Evolutionary conservation across 2,797 vertebrate genomes (phyloP).

Genomic region (Cephalopachus bancanus): DNA sequence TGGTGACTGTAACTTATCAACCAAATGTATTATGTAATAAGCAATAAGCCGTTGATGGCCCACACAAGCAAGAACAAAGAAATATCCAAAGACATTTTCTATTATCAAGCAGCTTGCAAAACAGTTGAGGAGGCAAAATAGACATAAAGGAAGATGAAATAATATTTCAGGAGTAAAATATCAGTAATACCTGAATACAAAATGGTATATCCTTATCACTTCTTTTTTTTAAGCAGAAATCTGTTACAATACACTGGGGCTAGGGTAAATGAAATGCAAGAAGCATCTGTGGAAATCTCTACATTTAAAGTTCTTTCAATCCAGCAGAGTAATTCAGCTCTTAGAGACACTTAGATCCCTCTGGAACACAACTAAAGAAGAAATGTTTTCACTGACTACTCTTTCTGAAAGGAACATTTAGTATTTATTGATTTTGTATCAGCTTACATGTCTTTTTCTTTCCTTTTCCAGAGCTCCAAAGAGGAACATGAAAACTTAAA

Average conservation of each 20-base stretch:
- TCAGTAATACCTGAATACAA: not conserved
- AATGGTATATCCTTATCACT: not conserved
- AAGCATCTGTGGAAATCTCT: not conserved
- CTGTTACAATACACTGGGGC: not conserved
- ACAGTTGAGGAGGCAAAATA: not conserved
- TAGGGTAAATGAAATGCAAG: not conserved
- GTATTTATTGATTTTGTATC: not conserved
- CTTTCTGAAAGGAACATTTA: not conserved
- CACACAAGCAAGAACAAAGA: not conserved
- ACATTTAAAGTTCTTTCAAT: not conserved
- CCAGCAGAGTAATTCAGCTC: not conserved
- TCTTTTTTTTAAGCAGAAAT: not conserved
- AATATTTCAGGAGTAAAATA: not conserved
- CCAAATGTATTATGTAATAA: not conserved
- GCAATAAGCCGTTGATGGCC: not conserved
- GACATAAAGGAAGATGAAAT: not conserved
- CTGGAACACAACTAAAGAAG: not conserved
- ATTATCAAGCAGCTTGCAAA: not conserved
- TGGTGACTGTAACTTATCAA: not conserved
- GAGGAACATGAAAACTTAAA: not conserved
- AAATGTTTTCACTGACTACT: not conserved
- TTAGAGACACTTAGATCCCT: not conserved
- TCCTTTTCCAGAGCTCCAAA: not conserved
- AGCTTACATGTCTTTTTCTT: not conserved
- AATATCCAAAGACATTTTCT: not conserved